These are phyloP conservation scores for Pandemis corylana DNA, from an alignment of 2,888 invertebrate species.

Conservation along the genomic window DNA sequence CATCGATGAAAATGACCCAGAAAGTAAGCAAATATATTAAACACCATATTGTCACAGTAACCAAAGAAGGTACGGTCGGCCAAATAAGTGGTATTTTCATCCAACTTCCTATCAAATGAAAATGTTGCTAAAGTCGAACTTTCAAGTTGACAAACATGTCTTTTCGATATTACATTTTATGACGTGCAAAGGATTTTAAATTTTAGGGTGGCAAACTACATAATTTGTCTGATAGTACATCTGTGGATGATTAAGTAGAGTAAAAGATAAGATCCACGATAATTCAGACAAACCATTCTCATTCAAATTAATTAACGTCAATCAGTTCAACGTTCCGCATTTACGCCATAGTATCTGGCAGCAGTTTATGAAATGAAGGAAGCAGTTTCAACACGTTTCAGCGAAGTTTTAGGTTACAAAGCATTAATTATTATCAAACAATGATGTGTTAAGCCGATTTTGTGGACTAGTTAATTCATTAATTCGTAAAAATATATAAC, in stretches of 20 bases:
- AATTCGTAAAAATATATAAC: not conserved
- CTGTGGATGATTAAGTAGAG: not conserved
- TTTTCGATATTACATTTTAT: too few species aligned
- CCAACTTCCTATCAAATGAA: too few species aligned
- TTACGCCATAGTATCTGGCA: not conserved
- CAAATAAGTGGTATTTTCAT: too few species aligned
- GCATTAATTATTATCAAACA: not conserved
- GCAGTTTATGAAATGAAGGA: not conserved
- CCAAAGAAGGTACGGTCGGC: not conserved
- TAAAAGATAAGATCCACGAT: not conserved
- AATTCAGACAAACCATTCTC: not conserved
- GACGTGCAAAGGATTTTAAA: too few species aligned
- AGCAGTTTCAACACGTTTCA: not conserved
- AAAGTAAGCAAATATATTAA: constrained; percentile 78
- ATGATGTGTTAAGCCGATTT: not conserved
- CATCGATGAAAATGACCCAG: constrained; percentile 96
- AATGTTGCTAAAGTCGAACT: too few species aligned
- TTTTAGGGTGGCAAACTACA: too few species aligned
- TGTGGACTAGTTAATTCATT: not conserved
- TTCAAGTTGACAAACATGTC: too few species aligned
- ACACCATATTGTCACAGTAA: too few species aligned
- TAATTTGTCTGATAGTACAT: not conserved
- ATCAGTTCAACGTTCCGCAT: not conserved
- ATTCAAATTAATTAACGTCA: not conserved
- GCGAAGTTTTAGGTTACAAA: not conserved